Base-by-base conservation (phyloP, 2,797 vertebrate species). In the Microhierax caerulescens region DNA sequence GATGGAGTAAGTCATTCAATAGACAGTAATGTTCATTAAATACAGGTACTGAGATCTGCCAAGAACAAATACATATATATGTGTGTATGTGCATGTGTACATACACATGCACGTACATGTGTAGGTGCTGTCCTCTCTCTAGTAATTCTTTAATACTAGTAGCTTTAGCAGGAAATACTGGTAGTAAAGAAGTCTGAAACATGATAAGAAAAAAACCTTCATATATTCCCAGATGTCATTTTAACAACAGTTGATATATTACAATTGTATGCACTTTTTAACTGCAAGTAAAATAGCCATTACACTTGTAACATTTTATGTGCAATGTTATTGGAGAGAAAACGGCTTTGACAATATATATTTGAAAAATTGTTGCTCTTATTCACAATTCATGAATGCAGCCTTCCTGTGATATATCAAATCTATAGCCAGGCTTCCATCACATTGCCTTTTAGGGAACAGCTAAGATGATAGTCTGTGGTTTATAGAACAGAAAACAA, bases 231-330 rank as follows among this genome's bases (percentile, higher is more conserved):
- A 81, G 78, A 61, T 94, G 96, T 96, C 96, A 96, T 92, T 97
- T 98, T 96, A 97, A 97, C 95, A 93, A 86, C 94, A 91, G 84
- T 67, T 96, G 96, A 97, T 97, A 82, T 95, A 96, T 96, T 84
- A 89, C 93, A 86, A 95, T 94, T 96, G 95, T 88, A 97, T 93
- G 95, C 89, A 95, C 93, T 95, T 97, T 98, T 97, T 97, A 98
- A 97, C 94, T 93, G 95, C 68, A 95, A 97, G 94, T 97, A 97
- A 98, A 98, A 97, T 93, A 95, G 95, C 97, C 97, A 96, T 98
- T 97, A 96, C 94, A 95, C 95, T 97, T 96, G 97, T 97, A 98
- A 97, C 90, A 81, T 96, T 97, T 98, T 97, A 97, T 94, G 94
- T 82, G 91, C 73, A 90, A 37, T 87, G 97, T 97, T 97, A 98